Evolutionary conservation across 2,797 vertebrate genomes (phyloP), one percentile per base, ranked within the genome.

Genomic region (Amblyraja radiata): DNA sequence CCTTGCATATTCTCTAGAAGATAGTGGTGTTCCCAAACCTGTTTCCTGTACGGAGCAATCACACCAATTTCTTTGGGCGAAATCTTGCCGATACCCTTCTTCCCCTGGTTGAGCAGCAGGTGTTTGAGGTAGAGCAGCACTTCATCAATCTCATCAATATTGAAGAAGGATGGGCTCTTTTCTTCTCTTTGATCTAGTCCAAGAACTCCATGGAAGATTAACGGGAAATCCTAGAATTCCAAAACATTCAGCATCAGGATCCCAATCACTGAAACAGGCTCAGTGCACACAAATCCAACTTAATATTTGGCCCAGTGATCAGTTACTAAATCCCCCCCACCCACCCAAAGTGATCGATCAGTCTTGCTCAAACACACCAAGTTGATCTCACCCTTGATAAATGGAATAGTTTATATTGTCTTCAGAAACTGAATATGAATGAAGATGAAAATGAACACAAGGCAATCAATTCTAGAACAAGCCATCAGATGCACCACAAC

Each of bases 1-100:
- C n/a, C 28, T 63, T 86, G 83, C 28, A 63, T 10, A 16, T 65
- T n/a, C 83, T 36, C 28, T 7, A 32, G 18, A 63, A 28, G 25
- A n/a, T 63, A 13, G 61, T 68, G 6, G 21, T 21, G n/a, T 25
- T 21, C 54, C 7, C 95, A 88, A 84, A 99, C 98, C 98, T 99
- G 98, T 94, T 98, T 99, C 94, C 98, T 98, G 95, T 99, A 99
- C 58, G 99, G 99, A 92, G 99, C 96, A 93, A 99, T 99, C 94
- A 99, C 96, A 58, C 99, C 98, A 0, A 99, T 97, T 0, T 98
- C 97, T 94, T 36, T 95, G 71, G 98, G 96, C 0, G 94, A 93
- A 93, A 98, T 94, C 0, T 32, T 95, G 0, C 94, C 93, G 93
- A 96, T 93, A 6, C 97, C 96, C 3, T 92, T 97, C 95, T 96